phyloP scores from a whole-genome alignment of 2,797 vertebrate genomes.

The Halcyon badia region DNA sequence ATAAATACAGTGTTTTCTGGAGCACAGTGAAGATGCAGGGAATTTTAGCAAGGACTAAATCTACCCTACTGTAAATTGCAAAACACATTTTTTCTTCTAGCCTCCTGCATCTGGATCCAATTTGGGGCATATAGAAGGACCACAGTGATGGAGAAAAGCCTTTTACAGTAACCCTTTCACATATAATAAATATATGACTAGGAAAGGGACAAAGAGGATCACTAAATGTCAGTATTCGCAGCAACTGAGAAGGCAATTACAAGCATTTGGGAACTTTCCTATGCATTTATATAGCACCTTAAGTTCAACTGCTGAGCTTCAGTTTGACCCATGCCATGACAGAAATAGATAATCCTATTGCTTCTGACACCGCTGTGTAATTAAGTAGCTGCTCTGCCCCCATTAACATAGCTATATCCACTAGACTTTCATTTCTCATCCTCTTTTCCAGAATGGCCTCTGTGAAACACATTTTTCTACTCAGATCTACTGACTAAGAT shows the following conservation, averaged over 20 bases:
- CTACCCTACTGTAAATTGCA: not conserved
- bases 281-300: conserved; percentile 45
- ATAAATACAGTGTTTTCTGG: not conserved
- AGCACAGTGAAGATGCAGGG: not conserved
- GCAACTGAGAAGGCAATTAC: not conserved
- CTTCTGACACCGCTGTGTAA: not conserved
- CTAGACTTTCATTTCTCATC: not conserved
- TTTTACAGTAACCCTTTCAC: conserved; percentile 18
- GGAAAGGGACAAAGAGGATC: not conserved
- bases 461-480: not conserved
- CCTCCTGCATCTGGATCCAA: not conserved
- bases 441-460: not conserved
- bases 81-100: not conserved
- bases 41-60: not conserved
- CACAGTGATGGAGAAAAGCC: not conserved
- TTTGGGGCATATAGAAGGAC: not conserved
- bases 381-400: not conserved
- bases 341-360: conserved; percentile 17
- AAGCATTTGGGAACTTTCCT: conserved; percentile 1
- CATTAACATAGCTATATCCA: not conserved
- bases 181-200: conserved; percentile 17
- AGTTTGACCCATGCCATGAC: not conserved
- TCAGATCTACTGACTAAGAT: not conserved
- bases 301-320: conserved; percentile 15
- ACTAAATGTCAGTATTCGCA: conserved; percentile 23